Conservation (phyloP, 2,888 invertebrate genomes). For the Leptarthrus brevirostris region DNA sequence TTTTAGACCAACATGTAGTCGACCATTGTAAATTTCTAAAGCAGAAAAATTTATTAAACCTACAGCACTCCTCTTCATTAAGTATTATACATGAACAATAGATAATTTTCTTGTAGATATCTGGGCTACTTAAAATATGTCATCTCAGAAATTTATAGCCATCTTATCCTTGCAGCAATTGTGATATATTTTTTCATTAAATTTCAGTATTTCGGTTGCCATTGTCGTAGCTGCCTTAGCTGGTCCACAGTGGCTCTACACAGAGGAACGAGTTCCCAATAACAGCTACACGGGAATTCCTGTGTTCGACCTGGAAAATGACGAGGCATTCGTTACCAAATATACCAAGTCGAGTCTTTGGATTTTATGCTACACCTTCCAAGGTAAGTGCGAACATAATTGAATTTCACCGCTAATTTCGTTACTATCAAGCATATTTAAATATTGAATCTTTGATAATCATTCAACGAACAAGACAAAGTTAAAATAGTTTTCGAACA, state of each 20-base stretch:
- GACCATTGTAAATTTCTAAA: too few species aligned
- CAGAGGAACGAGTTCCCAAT: constrained; percentile 86
- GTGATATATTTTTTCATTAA: too few species aligned
- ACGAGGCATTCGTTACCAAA: constrained; percentile 65
- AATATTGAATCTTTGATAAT: constrained; percentile 9
- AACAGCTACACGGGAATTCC: constrained; percentile 79
- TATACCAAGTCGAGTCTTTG: constrained; percentile 67
- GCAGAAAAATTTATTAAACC: too few species aligned
- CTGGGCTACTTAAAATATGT: too few species aligned
- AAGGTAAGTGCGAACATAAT: constrained; percentile 61
- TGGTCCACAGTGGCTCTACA: constrained; percentile 83
- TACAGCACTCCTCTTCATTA: too few species aligned
- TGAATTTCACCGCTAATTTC: constrained; percentile 3
- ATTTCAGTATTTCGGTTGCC: constrained; percentile 65
- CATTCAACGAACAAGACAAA: background rate
- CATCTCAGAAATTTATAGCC: too few species aligned
- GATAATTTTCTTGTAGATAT: too few species aligned
- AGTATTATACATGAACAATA: too few species aligned
- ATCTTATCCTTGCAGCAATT: too few species aligned
- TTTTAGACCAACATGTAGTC: too few species aligned
- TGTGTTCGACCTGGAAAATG: constrained; percentile 64
- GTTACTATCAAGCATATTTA: constrained; percentile 2
- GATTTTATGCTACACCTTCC: constrained; percentile 65
- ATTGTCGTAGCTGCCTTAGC: constrained; percentile 67
- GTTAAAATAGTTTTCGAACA: constrained; percentile 35